These are phyloP conservation scores for Narcine bancroftii DNA, from an alignment of 2,113 vertebrate species.

Conservation along the genomic window DNA sequence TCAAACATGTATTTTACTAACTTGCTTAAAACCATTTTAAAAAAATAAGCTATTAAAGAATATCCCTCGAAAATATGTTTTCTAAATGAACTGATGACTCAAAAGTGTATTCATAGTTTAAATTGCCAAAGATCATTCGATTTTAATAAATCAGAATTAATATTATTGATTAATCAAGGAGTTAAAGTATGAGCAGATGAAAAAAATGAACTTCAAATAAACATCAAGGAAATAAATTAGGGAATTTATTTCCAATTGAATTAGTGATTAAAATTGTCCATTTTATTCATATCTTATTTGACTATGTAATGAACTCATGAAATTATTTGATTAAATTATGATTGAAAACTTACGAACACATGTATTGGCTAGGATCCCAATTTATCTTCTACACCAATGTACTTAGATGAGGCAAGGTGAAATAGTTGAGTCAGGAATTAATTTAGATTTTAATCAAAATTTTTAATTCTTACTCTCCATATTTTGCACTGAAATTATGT, in stretches of 20 bases:
- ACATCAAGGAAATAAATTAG: not conserved
- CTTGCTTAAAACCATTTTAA: not conserved
- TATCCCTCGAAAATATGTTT: not conserved
- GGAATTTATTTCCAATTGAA: constrained; percentile 1
- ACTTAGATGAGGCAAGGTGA: not conserved
- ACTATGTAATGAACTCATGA: constrained; percentile 10
- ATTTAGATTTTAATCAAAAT: not conserved
- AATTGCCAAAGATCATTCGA: not conserved
- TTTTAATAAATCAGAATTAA: not conserved
- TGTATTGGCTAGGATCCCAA: not conserved
- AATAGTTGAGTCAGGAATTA: not conserved
- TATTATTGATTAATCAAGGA: not conserved
- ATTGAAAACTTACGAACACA: not conserved
- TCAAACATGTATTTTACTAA: not conserved
- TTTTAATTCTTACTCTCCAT: not conserved
- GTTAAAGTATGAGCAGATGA: not conserved
- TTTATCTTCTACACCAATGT: not conserved
- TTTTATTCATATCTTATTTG: constrained; percentile 23
- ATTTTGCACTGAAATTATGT: not conserved
- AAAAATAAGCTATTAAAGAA: not conserved
- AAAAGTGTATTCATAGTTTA: not conserved
- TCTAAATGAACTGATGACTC: not conserved
- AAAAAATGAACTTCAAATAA: not conserved
- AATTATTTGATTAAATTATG: constrained; percentile 17
- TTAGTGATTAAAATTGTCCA: not conserved